Base-by-base conservation (phyloP, 2,888 invertebrate genomes). In the Nemotelus pantherinus region DNA sequence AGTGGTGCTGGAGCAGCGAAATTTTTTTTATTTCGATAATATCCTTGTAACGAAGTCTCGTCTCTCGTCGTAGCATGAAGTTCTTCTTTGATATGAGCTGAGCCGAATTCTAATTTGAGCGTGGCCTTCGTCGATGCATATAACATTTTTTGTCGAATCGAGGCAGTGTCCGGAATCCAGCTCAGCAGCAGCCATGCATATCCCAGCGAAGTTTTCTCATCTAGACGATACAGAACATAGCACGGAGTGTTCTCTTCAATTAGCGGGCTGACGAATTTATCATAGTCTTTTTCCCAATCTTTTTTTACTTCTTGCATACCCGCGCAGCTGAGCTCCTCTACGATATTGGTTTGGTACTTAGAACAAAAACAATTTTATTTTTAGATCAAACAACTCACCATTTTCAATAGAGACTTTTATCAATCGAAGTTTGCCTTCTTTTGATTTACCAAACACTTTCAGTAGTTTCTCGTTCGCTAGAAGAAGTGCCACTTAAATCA, bases 61-160 rank as follows among this genome's bases (percentile, higher is more conserved):
- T 92, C 93, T 90, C 94, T 85, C 0, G 88, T 88, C 10, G 97
- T 97, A 45, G 95, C 97, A 88, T 98, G 98, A 82, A 97, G 88
- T 88, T 99, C 99, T 86, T 98, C 96, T 83, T 94, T 94, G 78
- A 99, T 97, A 83, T 95, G 94, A 0, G 95, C 93, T 3, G 95
- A 93, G 0, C 99, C 99, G 87, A 99, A 99, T 86, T 98, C 97
- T 83, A 93, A 93, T 86, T 98, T 99, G 47, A 99, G 89, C 0
- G 99, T 99, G 0, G 99, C 96, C 87, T 98, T 96, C 0, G 98
- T 99, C 0, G 97, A 98, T 0, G 99, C 99, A 84, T 98, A 98
- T 76, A 99, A 88, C 99, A 99, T 99, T 88, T 99, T 99, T 84
- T 97, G 93, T 77, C 98, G 89, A 3, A 98, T 93, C 0, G 94